Evolutionary conservation across 2,797 vertebrate species (phyloP).

Genomic region (Coluber constrictor): DNA sequence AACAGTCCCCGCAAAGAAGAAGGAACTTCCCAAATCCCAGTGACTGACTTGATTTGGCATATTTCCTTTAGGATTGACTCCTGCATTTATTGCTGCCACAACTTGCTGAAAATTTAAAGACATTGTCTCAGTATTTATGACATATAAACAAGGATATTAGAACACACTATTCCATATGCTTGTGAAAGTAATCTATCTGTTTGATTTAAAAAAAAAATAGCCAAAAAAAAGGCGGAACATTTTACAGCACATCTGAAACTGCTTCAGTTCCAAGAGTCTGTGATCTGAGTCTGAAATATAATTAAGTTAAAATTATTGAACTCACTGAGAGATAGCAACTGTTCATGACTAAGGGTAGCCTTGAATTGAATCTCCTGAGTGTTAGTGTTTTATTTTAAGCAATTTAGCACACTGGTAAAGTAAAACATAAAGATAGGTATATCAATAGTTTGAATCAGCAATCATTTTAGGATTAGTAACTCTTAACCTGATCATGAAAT

Average conservation of each 20-base stretch:
- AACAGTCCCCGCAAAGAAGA: constrained; percentile 98
- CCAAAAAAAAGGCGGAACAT: not conserved
- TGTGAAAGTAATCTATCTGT: constrained; percentile 28
- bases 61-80: constrained; percentile 93
- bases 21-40: constrained; percentile 98
- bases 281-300: not conserved
- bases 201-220: not conserved
- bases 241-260: not conserved
- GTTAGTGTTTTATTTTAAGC: not conserved
- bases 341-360: not conserved
- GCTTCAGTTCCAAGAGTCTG: not conserved
- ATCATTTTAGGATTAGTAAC: not conserved
- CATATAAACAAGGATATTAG: constrained; percentile 48
- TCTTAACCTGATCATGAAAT: not conserved
- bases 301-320: not conserved
- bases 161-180: constrained; percentile 43
- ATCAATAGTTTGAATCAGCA: not conserved
- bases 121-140: constrained; percentile 71
- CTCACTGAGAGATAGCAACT: not conserved
- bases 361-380: not conserved
- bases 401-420: not conserved
- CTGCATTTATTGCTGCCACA: constrained; percentile 90
- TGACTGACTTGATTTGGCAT: constrained; percentile 90
- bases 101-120: constrained; percentile 88
- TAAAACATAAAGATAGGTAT: not conserved